Evolutionary conservation across 2,113 vertebrate genomes (phyloP).

Genomic region (Larimichthys polyactis): DNA sequence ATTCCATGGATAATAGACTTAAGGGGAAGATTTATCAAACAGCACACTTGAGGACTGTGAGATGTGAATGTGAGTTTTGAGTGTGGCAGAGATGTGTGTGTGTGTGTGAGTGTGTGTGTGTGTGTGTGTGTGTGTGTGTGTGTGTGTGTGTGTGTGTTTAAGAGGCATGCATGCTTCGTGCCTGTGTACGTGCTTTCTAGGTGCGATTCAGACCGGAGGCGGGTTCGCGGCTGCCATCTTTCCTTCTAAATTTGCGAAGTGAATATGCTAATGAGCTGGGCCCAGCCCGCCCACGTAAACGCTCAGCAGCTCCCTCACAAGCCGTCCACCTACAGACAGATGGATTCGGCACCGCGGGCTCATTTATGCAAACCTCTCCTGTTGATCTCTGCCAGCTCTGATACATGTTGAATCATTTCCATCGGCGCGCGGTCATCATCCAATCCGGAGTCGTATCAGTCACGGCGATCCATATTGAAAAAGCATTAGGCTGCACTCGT

Average conservation of each 20-base stretch:
- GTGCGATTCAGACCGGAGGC: slow-evolving; percentile 31
- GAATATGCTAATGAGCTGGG: slow-evolving; percentile 55
- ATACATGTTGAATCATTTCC: slow-evolving; percentile 50
- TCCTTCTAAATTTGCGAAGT: slow-evolving; percentile 31
- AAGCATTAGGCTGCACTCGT: slow-evolving; percentile 14
- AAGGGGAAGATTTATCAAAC: slow-evolving; percentile 80
- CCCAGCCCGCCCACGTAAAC: slow-evolving; percentile 17
- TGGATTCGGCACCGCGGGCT: slow-evolving; percentile 7
- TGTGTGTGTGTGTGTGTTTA: neutral
- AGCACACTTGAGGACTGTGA: slow-evolving; percentile 71
- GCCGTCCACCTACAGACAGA: slow-evolving; percentile 53
- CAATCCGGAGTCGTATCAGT: slow-evolving; percentile 38
- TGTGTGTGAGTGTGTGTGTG: neutral
- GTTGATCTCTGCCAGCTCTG: slow-evolving; percentile 59
- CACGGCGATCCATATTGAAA: slow-evolving; percentile 25
- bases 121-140: no score
- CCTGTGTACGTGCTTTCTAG: slow-evolving; percentile 20
- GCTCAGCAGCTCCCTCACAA: slow-evolving; percentile 23
- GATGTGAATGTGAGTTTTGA: slow-evolving; percentile 39
- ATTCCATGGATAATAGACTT: slow-evolving; percentile 80
- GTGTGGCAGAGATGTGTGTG: slow-evolving; percentile 17
- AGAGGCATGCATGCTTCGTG: neutral
- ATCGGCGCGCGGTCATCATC: slow-evolving; percentile 39
- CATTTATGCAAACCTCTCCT: slow-evolving; percentile 57
- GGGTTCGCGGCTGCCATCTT: slow-evolving; percentile 52